Conservation (phyloP, 2,113 vertebrate species). For the Scatophagus argus region DNA sequence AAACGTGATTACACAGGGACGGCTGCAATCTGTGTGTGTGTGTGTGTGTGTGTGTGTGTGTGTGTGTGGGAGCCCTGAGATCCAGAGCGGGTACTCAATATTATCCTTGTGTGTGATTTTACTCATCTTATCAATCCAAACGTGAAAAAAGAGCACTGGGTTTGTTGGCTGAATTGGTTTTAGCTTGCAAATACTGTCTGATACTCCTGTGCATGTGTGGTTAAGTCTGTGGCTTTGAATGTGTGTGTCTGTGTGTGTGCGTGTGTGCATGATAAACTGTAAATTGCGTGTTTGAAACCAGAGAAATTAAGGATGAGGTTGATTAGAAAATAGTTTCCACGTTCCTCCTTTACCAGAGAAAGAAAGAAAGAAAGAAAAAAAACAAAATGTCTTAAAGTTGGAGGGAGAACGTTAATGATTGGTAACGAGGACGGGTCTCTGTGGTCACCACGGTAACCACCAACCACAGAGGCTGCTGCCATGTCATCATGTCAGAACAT, state of each 20-base stretch:
- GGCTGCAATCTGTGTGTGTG: conserved; percentile 23
- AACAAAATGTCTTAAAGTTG: neutral
- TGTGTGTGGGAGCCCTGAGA: conserved; percentile 5
- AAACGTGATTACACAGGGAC: conserved; percentile 29
- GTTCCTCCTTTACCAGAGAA: neutral
- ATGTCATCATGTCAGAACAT: conserved; percentile 54
- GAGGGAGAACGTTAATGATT: conserved; percentile 24
- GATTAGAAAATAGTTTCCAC: conserved; percentile 27
- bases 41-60: conserved; percentile 12
- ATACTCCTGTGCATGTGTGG: neutral
- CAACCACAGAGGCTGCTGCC: conserved; percentile 54
- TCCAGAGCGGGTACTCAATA: no score
- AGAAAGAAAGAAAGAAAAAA: neutral
- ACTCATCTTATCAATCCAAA: neutral
- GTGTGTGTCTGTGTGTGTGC: neutral
- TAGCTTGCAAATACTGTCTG: neutral
- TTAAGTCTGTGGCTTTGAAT: neutral
- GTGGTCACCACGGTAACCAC: conserved; percentile 46
- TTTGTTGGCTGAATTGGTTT: neutral
- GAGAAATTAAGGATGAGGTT: conserved; percentile 20
- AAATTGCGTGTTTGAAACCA: neutral
- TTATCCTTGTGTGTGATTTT: neutral
- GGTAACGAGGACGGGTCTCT: conserved; percentile 40
- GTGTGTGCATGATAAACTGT: neutral
- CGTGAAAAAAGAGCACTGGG: neutral